Conservation (phyloP, 2,113 vertebrate species). For the Passer montanus region DNA sequence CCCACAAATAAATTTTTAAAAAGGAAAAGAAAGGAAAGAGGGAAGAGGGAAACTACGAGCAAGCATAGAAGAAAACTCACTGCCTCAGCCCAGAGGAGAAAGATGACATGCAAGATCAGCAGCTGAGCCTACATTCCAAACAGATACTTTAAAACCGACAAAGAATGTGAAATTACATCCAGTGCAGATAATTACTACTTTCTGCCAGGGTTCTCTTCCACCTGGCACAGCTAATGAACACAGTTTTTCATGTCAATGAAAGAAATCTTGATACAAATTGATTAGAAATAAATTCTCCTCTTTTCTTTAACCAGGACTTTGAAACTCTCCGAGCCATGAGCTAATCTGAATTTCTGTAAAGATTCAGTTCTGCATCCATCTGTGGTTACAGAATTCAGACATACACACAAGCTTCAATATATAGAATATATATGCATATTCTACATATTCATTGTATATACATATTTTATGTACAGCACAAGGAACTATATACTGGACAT, state of each 20-base stretch:
- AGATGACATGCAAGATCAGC: neutral
- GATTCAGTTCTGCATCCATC: neutral
- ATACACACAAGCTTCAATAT: neutral
- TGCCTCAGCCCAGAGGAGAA: neutral
- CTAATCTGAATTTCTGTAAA: neutral
- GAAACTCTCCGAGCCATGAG: neutral
- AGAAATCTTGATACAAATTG: neutral
- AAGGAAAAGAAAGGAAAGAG: neutral
- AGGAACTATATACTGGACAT: neutral
- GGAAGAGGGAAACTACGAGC: neutral
- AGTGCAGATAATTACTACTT: neutral
- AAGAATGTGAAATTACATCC: neutral
- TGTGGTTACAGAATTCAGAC: neutral
- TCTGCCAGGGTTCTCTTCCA: neutral
- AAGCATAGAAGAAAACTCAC: neutral
- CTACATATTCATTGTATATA: constrained; percentile 55
- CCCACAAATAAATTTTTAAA: neutral
- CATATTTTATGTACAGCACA: constrained; percentile 47
- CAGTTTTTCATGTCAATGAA: neutral
- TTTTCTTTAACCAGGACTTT: constrained; percentile 20
- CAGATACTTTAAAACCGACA: neutral
- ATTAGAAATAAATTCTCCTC: neutral
- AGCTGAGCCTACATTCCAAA: neutral
- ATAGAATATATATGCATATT: constrained; percentile 38
- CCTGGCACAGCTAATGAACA: neutral